Conservation (phyloP, 2,888 invertebrate species). For the Rutpela maculata region DNA sequence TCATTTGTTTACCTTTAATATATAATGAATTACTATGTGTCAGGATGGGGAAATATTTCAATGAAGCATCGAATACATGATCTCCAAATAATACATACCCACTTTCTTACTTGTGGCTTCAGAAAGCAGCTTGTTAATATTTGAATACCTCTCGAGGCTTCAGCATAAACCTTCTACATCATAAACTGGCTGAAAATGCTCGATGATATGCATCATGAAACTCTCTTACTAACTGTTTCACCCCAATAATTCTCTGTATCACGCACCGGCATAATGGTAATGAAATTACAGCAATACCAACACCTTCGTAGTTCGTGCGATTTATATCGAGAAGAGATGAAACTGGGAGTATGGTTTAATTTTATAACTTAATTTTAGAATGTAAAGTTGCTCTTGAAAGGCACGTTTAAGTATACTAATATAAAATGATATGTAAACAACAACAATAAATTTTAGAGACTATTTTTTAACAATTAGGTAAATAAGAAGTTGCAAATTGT, state of each 20-base stretch:
- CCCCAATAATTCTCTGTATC: constrained; percentile 3
- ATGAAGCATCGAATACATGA: constrained; percentile 23
- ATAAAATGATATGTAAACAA: no score
- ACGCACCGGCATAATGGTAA: background rate
- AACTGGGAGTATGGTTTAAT: background rate
- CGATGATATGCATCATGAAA: constrained; percentile 33
- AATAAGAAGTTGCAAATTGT: no score
- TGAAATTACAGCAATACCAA: background rate
- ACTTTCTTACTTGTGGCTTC: constrained; percentile 47
- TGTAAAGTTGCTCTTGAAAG: background rate
- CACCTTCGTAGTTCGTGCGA: background rate
- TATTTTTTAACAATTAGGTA: no score
- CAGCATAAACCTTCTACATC: constrained; percentile 41
- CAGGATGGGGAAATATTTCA: background rate
- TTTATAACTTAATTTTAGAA: background rate
- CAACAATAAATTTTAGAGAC: no score
- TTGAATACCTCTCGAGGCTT: constrained; percentile 52
- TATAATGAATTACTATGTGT: background rate
- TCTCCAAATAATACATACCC: constrained; percentile 54
- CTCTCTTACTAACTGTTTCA: constrained; percentile 12
- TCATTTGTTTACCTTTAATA: no score
- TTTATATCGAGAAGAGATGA: background rate
- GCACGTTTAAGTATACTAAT: no score
- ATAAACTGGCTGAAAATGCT: constrained; percentile 48
- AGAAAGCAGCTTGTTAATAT: constrained; percentile 54